phyloP scores from a whole-genome alignment of 1,140 invertebrate species.

The Chironomus tepperi region DNA sequence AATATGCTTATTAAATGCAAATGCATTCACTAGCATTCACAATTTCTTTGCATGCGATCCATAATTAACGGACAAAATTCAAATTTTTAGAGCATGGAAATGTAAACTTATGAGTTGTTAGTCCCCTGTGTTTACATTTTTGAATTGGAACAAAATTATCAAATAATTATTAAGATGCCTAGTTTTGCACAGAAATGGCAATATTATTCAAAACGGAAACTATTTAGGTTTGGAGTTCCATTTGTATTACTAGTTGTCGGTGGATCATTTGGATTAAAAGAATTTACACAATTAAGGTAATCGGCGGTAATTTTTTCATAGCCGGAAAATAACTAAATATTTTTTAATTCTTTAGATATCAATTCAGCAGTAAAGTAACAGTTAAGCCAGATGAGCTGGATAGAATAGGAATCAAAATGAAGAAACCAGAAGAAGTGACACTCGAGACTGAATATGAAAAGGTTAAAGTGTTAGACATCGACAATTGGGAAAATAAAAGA shows the following conservation, averaged over 20 bases:
- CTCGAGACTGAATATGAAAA: constrained; percentile 64
- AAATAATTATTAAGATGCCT: not conserved
- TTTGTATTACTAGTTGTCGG: constrained; percentile 57
- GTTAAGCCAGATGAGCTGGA: constrained; percentile 52
- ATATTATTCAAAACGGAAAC: not conserved
- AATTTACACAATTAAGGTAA: constrained; percentile 60
- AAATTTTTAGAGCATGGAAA: too few relatives aligned
- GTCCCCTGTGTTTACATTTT: too few relatives aligned
- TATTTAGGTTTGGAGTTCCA: constrained; percentile 45
- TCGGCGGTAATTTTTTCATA: constrained; percentile 18
- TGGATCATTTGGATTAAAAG: constrained; percentile 58
- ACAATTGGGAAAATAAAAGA: constrained; percentile 70
- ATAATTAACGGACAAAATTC: too few relatives aligned
- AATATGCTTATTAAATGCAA: too few relatives aligned
- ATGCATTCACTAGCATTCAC: too few relatives aligned
- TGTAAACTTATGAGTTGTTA: too few relatives aligned
- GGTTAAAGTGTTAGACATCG: constrained; percentile 59
- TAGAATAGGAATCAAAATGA: constrained; percentile 55
- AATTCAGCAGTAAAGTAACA: constrained; percentile 51
- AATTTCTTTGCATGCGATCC: too few relatives aligned
- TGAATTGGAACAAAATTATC: too few relatives aligned
- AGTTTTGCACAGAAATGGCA: not conserved
- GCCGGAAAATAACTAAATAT: not conserved
- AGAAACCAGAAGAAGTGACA: constrained; percentile 53
- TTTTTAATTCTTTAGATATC: constrained; percentile 46